phyloP scores from a whole-genome alignment of 2,797 vertebrate species.

The Antennarius maculatus region DNA sequence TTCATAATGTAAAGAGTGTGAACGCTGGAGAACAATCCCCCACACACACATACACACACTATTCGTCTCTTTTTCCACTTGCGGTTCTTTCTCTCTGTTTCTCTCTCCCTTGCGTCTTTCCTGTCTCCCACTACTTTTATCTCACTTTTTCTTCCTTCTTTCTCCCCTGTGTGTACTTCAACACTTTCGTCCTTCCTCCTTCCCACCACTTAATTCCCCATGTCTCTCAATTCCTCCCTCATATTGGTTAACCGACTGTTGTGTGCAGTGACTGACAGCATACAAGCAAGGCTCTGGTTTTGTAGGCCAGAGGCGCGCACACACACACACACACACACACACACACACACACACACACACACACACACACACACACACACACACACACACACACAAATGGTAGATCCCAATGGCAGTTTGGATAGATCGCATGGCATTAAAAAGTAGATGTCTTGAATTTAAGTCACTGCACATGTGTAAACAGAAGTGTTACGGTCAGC shows the following conservation, averaged over 20 bases:
- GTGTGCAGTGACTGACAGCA: conserved; percentile 65
- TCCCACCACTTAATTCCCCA: conserved; percentile 34
- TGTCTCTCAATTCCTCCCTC: conserved; percentile 17
- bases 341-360: conserved; percentile 24
- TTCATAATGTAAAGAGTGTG: conserved; percentile 43
- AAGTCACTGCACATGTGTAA: conserved; percentile 1
- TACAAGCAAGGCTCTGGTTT: conserved; percentile 58
- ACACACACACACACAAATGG: conserved; percentile 8
- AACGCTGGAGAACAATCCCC: conserved; percentile 29
- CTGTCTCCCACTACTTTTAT: conserved; percentile 45
- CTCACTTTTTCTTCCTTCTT: conserved; percentile 28
- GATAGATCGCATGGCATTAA: too few relatives aligned
- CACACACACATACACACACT: neutral
- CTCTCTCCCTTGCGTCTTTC: conserved; percentile 32
- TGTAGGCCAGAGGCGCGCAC: conserved; percentile 35
- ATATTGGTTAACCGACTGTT: conserved; percentile 59
- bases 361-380: conserved; percentile 20
- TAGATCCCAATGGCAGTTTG: too few relatives aligned
- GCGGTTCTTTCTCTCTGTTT: conserved; percentile 13
- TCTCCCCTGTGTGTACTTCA: conserved; percentile 48
- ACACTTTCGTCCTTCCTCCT: conserved; percentile 49
- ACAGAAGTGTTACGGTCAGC: too few relatives aligned
- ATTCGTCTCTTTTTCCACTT: conserved; percentile 15
- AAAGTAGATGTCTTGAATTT: neutral
- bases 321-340: conserved; percentile 21